A percentile compares a stretch with the other conserved stretches of the same genome.
Conservation (phyloP, 2,797 vertebrate species). For the Salarias fasciatus region DNA sequence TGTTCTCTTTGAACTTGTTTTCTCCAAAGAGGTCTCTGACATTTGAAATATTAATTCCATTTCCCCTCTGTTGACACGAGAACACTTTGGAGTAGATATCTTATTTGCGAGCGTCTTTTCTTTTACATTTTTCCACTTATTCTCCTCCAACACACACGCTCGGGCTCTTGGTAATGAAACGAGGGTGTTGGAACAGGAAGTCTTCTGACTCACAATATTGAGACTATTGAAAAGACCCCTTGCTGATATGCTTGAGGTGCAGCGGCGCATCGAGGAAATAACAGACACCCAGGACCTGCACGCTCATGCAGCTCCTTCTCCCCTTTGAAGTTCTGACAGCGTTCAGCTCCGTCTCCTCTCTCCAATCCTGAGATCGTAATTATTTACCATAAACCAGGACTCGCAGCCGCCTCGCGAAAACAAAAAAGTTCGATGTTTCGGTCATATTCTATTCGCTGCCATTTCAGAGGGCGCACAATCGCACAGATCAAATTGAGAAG, state of each 20-base stretch:
- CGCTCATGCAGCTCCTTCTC: conserved; percentile 51
- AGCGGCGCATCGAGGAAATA: conserved; percentile 57
- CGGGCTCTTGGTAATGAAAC: conserved; percentile 58
- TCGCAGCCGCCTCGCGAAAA: conserved; percentile 55
- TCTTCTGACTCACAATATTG: conserved; percentile 60
- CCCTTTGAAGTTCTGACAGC: conserved; percentile 75
- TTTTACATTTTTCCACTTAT: not conserved
- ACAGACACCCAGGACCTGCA: conserved; percentile 58
- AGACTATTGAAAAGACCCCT: conserved; percentile 65
- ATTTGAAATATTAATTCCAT: conserved; percentile 60
- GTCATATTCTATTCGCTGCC: conserved; percentile 65
- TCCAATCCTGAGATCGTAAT: conserved; percentile 61
- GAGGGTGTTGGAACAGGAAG: conserved; percentile 59
- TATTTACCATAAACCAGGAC: conserved; percentile 68
- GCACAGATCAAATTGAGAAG: conserved; percentile 64
- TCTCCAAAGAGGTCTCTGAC: conserved; percentile 26
- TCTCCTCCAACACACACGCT: conserved; percentile 28
- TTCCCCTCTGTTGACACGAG: conserved; percentile 54
- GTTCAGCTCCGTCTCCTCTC: conserved; percentile 54
- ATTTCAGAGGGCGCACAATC: conserved; percentile 65
- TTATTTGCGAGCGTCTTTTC: conserved; percentile 37
- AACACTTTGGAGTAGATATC: conserved; percentile 40
- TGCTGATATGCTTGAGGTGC: conserved; percentile 69
- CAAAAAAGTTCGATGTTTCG: conserved; percentile 58
- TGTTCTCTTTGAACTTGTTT: conserved; percentile 39